Evolutionary conservation across 2,888 invertebrate species (phyloP).

Genomic region (Cryptosula pallasiana): DNA sequence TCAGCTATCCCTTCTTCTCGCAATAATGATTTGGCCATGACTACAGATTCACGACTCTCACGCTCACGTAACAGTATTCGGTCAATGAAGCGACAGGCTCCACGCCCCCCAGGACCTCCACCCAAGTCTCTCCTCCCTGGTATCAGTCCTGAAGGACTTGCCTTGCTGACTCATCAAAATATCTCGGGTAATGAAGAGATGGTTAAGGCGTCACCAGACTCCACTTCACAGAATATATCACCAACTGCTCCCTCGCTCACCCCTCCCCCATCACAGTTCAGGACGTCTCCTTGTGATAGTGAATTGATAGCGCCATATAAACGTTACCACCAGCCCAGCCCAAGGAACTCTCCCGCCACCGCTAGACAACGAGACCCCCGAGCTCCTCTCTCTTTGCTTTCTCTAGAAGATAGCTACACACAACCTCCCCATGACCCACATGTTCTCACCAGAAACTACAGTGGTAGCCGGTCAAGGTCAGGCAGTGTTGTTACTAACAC

Average conservation of each 20-base stretch:
- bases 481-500: not conserved
- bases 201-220: not conserved
- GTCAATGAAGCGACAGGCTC: conserved; percentile 14
- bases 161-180: conserved; percentile 1
- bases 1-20: conserved; percentile 3
- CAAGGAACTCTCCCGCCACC: not conserved
- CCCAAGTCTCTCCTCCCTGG: not conserved
- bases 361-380: not conserved
- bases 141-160: not conserved
- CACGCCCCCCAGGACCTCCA: not conserved
- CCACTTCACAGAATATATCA: not conserved
- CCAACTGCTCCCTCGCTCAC: conserved; percentile 7
- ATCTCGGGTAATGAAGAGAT: not conserved
- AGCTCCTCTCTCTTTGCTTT: not conserved
- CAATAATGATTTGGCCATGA: conserved; percentile 8
- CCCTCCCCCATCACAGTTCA: not conserved
- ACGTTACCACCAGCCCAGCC: not conserved
- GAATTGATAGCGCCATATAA: not conserved
- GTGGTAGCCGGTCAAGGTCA: not conserved
- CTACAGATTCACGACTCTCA: not conserved
- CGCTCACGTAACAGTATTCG: not conserved
- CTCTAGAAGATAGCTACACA: conserved; percentile 1
- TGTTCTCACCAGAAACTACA: conserved; percentile 14
- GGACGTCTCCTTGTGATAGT: not conserved
- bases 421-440: not conserved